These are phyloP conservation scores for Choristoneura rosaceana DNA, from an alignment of 2,888 invertebrate genomes.

Conservation along the genomic window DNA sequence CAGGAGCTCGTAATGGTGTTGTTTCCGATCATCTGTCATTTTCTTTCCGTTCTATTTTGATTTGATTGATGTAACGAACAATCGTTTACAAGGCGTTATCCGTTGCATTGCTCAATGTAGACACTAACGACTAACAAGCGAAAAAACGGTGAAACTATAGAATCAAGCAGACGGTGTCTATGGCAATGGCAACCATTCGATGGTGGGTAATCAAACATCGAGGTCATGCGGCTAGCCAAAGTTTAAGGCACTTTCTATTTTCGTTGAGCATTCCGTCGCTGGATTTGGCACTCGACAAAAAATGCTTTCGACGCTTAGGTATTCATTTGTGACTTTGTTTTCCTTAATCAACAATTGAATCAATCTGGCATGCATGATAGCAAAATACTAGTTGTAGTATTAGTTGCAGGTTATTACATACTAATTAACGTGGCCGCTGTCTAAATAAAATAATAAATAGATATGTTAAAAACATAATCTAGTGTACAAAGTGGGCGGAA, in stretches of 20 bases:
- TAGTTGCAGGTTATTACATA: slow-evolving; percentile 10
- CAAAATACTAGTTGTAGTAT: background rate
- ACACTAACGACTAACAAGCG: slow-evolving; percentile 47
- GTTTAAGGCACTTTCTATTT: slow-evolving; percentile 50
- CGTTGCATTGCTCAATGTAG: slow-evolving; percentile 41
- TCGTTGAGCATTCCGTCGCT: slow-evolving; percentile 41
- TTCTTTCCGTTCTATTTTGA: slow-evolving; percentile 52
- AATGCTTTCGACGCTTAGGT: slow-evolving; percentile 13
- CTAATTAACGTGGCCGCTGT: slow-evolving; percentile 16
- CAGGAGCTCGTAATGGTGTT: slow-evolving; percentile 35
- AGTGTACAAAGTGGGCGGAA: slow-evolving; percentile 70
- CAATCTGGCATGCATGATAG: slow-evolving; percentile 17
- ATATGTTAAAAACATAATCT: slow-evolving; percentile 36
- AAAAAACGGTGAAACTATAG: slow-evolving; percentile 36
- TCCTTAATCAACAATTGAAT: slow-evolving; percentile 20
- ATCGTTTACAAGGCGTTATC: slow-evolving; percentile 41
- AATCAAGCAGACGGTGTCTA: slow-evolving; percentile 55
- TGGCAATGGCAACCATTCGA: slow-evolving; percentile 56
- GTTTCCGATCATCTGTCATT: slow-evolving; percentile 54
- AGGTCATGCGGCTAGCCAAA: slow-evolving; percentile 54
- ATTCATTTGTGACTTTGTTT: slow-evolving; percentile 26
- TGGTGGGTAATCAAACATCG: slow-evolving; percentile 56
- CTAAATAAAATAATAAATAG: background rate
- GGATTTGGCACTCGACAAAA: slow-evolving; percentile 22
- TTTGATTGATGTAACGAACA: slow-evolving; percentile 55